Evolutionary conservation across 2,888 invertebrate genomes (phyloP).

Genomic region (Omphaloscelis lunosa): DNA sequence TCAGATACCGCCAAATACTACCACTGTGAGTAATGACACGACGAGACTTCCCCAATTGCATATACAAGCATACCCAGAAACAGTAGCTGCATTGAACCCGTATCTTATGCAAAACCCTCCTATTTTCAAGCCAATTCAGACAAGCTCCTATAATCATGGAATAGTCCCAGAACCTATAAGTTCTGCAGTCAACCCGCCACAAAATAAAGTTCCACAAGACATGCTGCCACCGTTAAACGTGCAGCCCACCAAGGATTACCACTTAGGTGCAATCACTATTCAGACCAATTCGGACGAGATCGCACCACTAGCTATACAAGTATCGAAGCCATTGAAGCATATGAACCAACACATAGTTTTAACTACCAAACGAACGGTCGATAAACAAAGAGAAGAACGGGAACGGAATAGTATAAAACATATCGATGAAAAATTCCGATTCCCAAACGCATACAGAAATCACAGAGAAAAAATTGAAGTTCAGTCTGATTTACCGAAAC

Average conservation of each 20-base stretch:
- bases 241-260: conserved; percentile 15
- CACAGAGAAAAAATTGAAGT: conserved; percentile 21
- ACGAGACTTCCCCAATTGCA: not conserved
- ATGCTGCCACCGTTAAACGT: conserved; percentile 22
- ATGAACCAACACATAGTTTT: conserved; percentile 81
- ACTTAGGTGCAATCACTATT: conserved; percentile 73
- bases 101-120: conserved; percentile 26
- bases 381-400: conserved; percentile 28
- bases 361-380: conserved; percentile 66
- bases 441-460: conserved; percentile 21
- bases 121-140: not conserved
- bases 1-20: conserved; percentile 3
- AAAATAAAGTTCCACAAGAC: not conserved
- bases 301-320: conserved; percentile 78
- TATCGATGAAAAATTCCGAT: conserved; percentile 28
- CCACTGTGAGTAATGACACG: not conserved
- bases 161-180: conserved; percentile 6
- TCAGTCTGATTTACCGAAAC: conserved; percentile 37
- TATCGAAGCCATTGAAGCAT: conserved; percentile 72
- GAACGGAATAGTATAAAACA: conserved; percentile 38
- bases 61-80: not conserved
- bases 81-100: conserved; percentile 22
- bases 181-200: conserved; percentile 4
- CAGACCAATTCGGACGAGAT: conserved; percentile 84
- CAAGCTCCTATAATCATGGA: conserved; percentile 9